Conservation (phyloP, 1,140 invertebrate species). For the Trichogramma pretiosum region DNA sequence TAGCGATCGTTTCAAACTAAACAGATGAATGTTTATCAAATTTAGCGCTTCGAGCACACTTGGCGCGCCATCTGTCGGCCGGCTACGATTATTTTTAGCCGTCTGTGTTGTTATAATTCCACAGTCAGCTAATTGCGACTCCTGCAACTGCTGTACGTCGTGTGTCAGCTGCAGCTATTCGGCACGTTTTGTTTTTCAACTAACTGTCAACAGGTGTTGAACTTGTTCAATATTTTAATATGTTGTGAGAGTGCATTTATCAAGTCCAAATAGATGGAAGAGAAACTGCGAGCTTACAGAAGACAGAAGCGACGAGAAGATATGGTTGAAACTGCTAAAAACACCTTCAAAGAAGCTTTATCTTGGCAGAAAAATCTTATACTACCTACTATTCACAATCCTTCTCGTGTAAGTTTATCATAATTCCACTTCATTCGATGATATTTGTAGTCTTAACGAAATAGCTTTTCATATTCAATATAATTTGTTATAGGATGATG, state of each 20-base stretch:
- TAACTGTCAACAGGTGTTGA: not conserved
- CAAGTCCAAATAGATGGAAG: slow-evolving; percentile 23
- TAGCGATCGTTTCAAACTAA: too few relatives aligned
- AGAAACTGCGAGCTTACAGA: slow-evolving; percentile 30
- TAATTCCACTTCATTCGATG: not conserved
- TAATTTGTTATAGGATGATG: slow-evolving; percentile 30
- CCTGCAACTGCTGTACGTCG: too few relatives aligned
- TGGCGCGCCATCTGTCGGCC: not conserved
- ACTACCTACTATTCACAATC: not conserved
- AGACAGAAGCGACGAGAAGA: slow-evolving; percentile 26
- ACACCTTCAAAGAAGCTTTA: slow-evolving; percentile 22
- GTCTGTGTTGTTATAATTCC: too few relatives aligned
- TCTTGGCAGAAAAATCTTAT: slow-evolving; percentile 23
- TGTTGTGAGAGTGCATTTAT: slow-evolving; percentile 2
- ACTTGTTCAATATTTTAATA: not conserved
- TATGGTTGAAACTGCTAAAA: slow-evolving; percentile 28
- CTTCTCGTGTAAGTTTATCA: slow-evolving; percentile 31
- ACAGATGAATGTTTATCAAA: too few relatives aligned
- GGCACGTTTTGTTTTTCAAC: not conserved
- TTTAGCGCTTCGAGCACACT: too few relatives aligned
- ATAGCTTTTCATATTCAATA: slow-evolving; percentile 18
- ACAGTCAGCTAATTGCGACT: too few relatives aligned
- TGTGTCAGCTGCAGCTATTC: not conserved
- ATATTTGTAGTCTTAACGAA: slow-evolving; percentile 4
- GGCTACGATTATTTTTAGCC: too few relatives aligned